phyloP scores from a whole-genome alignment of 2,888 invertebrate genomes.

The Apamea monoglypha region DNA sequence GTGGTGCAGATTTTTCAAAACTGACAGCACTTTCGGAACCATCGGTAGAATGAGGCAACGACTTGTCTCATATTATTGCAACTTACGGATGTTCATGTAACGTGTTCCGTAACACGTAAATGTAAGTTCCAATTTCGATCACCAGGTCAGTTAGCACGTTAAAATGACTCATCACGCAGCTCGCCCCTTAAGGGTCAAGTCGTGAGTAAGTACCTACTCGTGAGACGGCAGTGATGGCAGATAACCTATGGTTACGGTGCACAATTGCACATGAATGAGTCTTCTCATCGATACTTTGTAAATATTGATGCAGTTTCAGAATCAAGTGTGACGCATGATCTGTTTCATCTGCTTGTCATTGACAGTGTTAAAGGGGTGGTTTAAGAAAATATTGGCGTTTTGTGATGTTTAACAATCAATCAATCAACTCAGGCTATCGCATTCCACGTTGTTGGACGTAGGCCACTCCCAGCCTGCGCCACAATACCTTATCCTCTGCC shows the following conservation, averaged over 20 bases:
- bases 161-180: slow-evolving; percentile 24
- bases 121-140: slow-evolving; percentile 8
- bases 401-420: neutral
- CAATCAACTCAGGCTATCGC: neutral
- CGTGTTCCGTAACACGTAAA: too few relatives aligned
- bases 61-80: neutral
- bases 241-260: slow-evolving; percentile 43
- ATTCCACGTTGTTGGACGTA: neutral
- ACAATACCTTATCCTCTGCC: neutral
- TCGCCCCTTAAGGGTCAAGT: slow-evolving; percentile 24
- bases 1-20: too few relatives aligned
- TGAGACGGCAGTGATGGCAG: slow-evolving; percentile 30
- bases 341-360: neutral
- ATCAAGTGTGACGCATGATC: slow-evolving; percentile 20
- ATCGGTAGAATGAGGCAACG: too few relatives aligned
- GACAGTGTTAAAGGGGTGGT: neutral
- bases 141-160: neutral
- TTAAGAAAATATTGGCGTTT: neutral
- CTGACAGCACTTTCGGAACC: too few relatives aligned
- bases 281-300: slow-evolving; percentile 52
- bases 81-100: neutral
- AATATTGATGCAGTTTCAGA: slow-evolving; percentile 30
- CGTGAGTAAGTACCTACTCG: slow-evolving; percentile 22
- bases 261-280: slow-evolving; percentile 29
- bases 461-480: neutral